phyloP scores from a whole-genome alignment of 2,797 vertebrate species.

The Poeciliopsis infans region DNA sequence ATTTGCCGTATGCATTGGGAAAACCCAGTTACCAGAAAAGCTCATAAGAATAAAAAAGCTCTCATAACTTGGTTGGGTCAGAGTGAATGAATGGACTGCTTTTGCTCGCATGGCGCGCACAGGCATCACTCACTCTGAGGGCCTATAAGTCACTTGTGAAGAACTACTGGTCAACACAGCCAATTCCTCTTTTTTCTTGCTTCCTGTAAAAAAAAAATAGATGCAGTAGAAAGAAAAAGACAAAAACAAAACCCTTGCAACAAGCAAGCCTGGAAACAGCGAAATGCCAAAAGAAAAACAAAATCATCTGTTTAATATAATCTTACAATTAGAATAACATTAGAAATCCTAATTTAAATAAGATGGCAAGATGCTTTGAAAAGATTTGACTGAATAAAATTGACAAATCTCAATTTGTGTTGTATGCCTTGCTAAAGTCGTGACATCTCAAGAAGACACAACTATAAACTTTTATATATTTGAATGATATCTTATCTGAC shows the following conservation, averaged over 20 bases:
- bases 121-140: constrained; percentile 76
- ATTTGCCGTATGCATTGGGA: constrained; percentile 70
- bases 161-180: constrained; percentile 72
- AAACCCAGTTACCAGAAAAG: constrained; percentile 77
- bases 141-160: constrained; percentile 77
- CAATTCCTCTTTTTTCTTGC: constrained; percentile 65
- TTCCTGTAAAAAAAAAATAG: constrained; percentile 36
- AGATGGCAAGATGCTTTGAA: constrained; percentile 62
- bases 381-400: constrained; percentile 43
- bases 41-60: constrained; percentile 80
- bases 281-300: constrained; percentile 65
- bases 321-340: constrained; percentile 65
- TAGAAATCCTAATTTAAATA: constrained; percentile 54
- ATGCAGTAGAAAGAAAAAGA: constrained; percentile 60
- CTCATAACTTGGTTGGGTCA: constrained; percentile 74
- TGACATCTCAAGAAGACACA: not conserved
- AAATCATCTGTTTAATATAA: constrained; percentile 61
- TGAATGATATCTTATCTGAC: not conserved
- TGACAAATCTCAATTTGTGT: constrained; percentile 20
- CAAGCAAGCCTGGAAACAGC: constrained; percentile 53
- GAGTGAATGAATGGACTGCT: constrained; percentile 72
- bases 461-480: not conserved
- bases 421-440: not conserved
- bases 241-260: constrained; percentile 38
- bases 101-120: constrained; percentile 44